Base-by-base conservation (phyloP, 2,797 vertebrate species). In the Ficedula albicollis region DNA sequence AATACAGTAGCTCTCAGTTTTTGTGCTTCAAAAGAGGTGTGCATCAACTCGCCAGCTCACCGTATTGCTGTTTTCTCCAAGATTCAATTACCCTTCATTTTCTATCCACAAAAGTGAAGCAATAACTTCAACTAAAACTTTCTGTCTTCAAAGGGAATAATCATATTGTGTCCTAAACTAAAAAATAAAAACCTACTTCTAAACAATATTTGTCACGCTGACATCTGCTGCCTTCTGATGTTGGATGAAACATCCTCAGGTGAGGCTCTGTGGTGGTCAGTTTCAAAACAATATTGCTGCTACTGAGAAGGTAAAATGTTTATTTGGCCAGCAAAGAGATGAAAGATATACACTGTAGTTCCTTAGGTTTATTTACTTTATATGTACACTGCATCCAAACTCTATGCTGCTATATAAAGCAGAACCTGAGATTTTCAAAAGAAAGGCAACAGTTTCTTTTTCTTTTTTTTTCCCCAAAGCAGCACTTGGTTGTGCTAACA, bases 51-150 rank as follows among this genome's bases (percentile, higher is more conserved):
- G 81, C 70, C 94, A 96, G 85, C 72, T 96, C 89, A 92, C 73
- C 87, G 92, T 74, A 96, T 84, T 94, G 92, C 43, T 93, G 67
- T 96, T 92, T 97, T 89, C 74, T 91, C 79, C 75, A 82, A 95
- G 89, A 87, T 67, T 97, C 77, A 90, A 94, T 90, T 88, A 75
- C 79, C 84, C 87, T 94, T 96, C 44, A 74, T 96, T 92, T 97
- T 93, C 93, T 93, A 83, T 91, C 93, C 95, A 95, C 25, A 96
- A 91, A 97, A 95, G 79, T 95, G 72, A 22, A 60, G 3, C 22
- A 84, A 3, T 41, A 56, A 67, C 32, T 63, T 82, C 19, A 86
- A 34, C 13, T 64, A n/a, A 87, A 79, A 75, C 30, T 69, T 89
- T 12, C 20, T 15, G 14, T 68, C 52, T 60, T 56, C 58, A 74